These are phyloP conservation scores for Phaethornis superciliosus DNA, from an alignment of 2,113 vertebrate species.

Conservation along the genomic window DNA sequence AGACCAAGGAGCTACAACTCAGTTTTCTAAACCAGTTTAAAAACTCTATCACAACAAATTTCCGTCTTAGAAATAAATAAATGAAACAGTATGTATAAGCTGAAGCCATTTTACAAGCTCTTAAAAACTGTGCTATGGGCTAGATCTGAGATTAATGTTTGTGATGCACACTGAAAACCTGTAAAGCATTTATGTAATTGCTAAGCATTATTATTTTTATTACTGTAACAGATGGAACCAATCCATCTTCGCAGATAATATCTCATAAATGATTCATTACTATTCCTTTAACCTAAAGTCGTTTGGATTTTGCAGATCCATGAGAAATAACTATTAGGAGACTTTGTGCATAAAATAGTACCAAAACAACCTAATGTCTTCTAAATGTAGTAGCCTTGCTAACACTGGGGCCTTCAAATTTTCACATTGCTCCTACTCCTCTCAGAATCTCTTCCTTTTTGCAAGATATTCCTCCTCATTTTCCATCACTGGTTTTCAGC, in stretches of 20 bases:
- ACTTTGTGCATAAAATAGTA: slow-evolving; percentile 61
- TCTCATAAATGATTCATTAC: slow-evolving; percentile 83
- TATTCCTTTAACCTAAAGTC: slow-evolving; percentile 78
- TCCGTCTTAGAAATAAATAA: slow-evolving; percentile 46
- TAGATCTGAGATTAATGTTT: slow-evolving; percentile 72
- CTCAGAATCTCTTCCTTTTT: background rate
- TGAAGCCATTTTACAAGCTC: slow-evolving; percentile 52
- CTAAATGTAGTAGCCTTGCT: slow-evolving; percentile 30
- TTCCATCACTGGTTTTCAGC: background rate
- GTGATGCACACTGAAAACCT: slow-evolving; percentile 66
- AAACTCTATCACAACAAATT: slow-evolving; percentile 14
- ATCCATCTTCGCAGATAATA: slow-evolving; percentile 79
- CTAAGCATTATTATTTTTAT: slow-evolving; percentile 77
- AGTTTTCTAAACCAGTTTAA: slow-evolving; percentile 36
- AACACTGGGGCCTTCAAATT: background rate
- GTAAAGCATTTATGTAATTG: slow-evolving; percentile 74
- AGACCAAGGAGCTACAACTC: background rate
- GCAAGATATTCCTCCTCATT: background rate
- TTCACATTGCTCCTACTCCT: background rate
- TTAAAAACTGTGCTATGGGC: slow-evolving; percentile 66
- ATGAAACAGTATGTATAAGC: slow-evolving; percentile 5
- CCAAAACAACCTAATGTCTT: slow-evolving; percentile 58
- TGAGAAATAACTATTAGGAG: slow-evolving; percentile 73
- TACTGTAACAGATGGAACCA: slow-evolving; percentile 78
- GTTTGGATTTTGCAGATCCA: slow-evolving; percentile 77